Evolutionary conservation across 64 coral and sea anemone species (phyloP).

Genomic region (Orbicella faveolata): DNA sequence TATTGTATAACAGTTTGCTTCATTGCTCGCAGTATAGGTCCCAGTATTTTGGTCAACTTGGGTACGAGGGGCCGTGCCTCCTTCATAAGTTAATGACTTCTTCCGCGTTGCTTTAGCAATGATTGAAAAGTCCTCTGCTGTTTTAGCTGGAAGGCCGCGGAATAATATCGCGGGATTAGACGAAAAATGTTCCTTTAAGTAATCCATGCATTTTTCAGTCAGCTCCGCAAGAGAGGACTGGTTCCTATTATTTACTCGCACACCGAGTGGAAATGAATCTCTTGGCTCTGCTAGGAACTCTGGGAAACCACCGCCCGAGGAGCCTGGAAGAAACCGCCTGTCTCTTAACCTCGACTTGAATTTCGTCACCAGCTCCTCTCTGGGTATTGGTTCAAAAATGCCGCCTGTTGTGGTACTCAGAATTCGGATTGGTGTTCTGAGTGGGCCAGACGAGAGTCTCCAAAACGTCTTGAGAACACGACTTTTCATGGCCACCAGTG

Average conservation of each 20-base stretch:
- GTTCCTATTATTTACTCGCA: slow-evolving; percentile 20
- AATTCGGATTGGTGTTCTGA: not conserved
- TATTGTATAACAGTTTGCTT: slow-evolving; percentile 15
- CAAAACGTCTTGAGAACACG: not conserved
- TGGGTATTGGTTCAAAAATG: not conserved
- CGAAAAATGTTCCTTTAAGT: slow-evolving; percentile 1
- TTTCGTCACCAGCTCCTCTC: slow-evolving; percentile 26
- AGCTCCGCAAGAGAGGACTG: not conserved
- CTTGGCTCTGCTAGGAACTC: slow-evolving; percentile 37
- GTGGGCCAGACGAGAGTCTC: not conserved
- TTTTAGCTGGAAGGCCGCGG: slow-evolving; percentile 29
- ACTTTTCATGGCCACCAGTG: not conserved
- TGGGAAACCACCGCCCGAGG: slow-evolving; percentile 31
- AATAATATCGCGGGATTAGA: slow-evolving; percentile 26
- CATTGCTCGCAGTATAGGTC: slow-evolving; percentile 36
- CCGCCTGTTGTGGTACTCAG: not conserved
- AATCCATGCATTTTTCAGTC: not conserved
- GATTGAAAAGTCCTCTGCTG: slow-evolving; percentile 25
- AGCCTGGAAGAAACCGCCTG: slow-evolving; percentile 27
- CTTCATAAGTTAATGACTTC: slow-evolving; percentile 6
- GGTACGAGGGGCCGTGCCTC: slow-evolving; percentile 22
- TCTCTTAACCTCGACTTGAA: slow-evolving; percentile 30
- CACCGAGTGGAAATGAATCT: slow-evolving; percentile 36
- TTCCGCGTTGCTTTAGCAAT: not conserved
- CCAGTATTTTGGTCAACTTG: not conserved